Evolutionary conservation across 2,888 invertebrate species (phyloP), one percentile per base, ranked within the genome.

Genomic region (Sclerodermus sp.): DNA sequence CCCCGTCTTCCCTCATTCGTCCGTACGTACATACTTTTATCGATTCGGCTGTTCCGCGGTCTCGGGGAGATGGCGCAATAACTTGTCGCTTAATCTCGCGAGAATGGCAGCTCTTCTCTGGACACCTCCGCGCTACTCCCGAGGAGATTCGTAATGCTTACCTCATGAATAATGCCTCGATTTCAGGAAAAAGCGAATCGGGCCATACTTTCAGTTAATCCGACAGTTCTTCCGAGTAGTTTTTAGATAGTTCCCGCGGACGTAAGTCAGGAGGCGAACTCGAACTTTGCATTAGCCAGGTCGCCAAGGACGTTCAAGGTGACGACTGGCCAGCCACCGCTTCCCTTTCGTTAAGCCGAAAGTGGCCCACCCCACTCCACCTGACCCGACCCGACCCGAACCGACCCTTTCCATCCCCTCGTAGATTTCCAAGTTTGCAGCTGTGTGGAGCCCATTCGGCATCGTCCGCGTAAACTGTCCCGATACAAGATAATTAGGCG

Each of bases 121-220:
- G 57, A 60, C 65, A 51, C 57, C 53, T 57, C 53, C 51, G 57
- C 63, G 59, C 64, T 64, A 64, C 62, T 64, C 63, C 38, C 39
- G 13, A 42, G n/a, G 40, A 57, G 64, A 59, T 54, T 62, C 65
- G 55, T 52, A 53, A 53, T 49, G 59, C 63, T 64, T 62, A 62
- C 59, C 46, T 51, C 51, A 64, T 64, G 63, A 64, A 64, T 64
- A 64, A 64, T 64, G 63, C 59, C 65, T 57, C 46, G 52, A 42
- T 51, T 49, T 40, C 42, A 38, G 59, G 36, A 45, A 55, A 63
- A 63, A 59, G 52, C 63, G 53, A 43, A 16, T 53, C 42, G 57
- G 59, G 62, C 62, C 65, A 64, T 64, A 64, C 63, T 64, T 23
- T 64, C 54, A 53, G 62, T 57, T 64, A 65, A 64, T 64, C 63